These are phyloP conservation scores for Rhea americana DNA, from an alignment of 2,113 vertebrate genomes.

Conservation along the genomic window DNA sequence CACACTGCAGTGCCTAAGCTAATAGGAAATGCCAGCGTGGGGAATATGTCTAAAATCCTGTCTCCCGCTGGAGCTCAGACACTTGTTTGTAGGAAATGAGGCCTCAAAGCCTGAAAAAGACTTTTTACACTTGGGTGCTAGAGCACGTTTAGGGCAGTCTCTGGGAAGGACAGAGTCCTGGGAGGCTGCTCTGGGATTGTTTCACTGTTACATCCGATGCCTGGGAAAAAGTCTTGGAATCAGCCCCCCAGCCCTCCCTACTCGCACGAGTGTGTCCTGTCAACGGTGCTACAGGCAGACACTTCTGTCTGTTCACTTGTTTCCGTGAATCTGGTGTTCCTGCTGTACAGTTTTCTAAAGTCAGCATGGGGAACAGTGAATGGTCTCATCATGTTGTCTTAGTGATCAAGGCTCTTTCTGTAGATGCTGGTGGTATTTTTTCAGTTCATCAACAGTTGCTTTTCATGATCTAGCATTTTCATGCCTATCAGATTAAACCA, in stretches of 20 bases:
- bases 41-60: neutral
- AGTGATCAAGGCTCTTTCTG: neutral
- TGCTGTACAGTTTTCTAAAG: neutral
- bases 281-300: neutral
- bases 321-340: neutral
- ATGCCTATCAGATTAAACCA: neutral
- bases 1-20: neutral
- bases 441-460: neutral
- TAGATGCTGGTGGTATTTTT: neutral
- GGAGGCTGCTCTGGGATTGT: neutral
- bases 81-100: neutral
- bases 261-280: neutral
- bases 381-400: neutral
- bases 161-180: neutral
- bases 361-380: neutral
- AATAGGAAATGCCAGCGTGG: neutral
- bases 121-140: neutral
- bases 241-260: neutral
- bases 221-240: neutral
- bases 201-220: accelerated
- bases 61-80: neutral
- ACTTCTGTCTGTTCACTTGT: neutral
- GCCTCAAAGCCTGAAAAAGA: neutral
- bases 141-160: neutral
- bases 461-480: neutral